Conservation (phyloP, 1,140 invertebrate species). For the Pentalonia nigronervosa region DNA sequence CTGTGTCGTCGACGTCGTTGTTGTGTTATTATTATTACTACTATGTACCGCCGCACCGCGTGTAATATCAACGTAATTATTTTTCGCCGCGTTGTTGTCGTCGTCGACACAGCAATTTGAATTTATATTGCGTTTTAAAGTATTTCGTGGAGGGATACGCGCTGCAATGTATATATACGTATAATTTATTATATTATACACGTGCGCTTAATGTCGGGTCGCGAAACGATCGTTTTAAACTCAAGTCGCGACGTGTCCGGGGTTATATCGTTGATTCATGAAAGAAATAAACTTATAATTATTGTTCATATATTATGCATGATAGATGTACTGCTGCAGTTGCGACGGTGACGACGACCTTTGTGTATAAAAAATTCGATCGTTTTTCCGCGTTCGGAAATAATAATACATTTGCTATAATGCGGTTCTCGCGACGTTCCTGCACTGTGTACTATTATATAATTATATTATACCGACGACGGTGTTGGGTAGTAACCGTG, state of each 20-base stretch:
- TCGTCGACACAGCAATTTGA: not conserved
- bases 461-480: not conserved
- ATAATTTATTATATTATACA: not conserved
- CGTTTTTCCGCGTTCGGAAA: not conserved
- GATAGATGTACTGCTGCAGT: not conserved
- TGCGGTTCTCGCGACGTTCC: not conserved
- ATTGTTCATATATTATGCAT: not conserved
- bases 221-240: conserved; percentile 14
- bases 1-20: not conserved
- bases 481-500: not conserved
- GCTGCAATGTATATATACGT: not conserved
- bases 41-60: not conserved
- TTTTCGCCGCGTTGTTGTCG: not conserved
- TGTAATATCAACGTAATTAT: conserved; percentile 17
- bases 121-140: conserved; percentile 47
- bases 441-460: not conserved
- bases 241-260: not conserved
- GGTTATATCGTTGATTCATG: not conserved
- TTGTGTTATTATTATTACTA: not conserved
- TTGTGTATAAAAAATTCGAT: not conserved
- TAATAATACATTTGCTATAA: not conserved
- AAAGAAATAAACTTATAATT: not conserved
- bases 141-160: not conserved
- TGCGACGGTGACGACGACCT: not conserved
- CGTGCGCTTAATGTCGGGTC: not conserved